Conservation (phyloP, 1,140 invertebrate species). For the Chrysomallon squamiferum region DNA sequence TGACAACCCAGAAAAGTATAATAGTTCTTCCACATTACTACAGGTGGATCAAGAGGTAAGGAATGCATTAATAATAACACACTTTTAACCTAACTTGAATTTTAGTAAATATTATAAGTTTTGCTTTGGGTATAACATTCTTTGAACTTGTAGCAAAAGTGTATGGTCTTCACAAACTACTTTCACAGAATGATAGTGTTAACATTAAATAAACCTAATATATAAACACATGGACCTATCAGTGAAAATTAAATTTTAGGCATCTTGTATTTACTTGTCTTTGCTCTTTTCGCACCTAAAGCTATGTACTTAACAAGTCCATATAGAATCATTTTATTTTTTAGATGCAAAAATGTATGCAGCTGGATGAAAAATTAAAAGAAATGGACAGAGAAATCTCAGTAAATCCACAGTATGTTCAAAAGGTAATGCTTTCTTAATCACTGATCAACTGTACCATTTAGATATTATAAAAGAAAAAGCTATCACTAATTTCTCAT, state of each 20-base stretch:
- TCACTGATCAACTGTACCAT: too few relatives aligned
- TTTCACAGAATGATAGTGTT: background rate
- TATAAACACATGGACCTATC: too few relatives aligned
- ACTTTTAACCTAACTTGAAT: background rate
- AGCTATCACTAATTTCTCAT: background rate
- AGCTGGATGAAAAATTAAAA: slow-evolving; percentile 84
- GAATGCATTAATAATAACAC: background rate
- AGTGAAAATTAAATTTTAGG: too few relatives aligned
- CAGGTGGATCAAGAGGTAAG: slow-evolving; percentile 78
- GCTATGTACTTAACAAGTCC: too few relatives aligned
- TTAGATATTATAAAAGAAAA: background rate
- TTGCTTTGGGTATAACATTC: background rate
- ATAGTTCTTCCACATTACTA: slow-evolving; percentile 84
- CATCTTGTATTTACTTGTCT: too few relatives aligned
- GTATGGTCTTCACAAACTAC: background rate
- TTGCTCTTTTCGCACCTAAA: too few relatives aligned
- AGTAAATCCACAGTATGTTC: slow-evolving; percentile 85
- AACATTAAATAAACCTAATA: background rate
- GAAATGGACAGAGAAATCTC: slow-evolving; percentile 94
- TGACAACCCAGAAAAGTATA: slow-evolving; percentile 95
- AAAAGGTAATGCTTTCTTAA: slow-evolving; percentile 74
- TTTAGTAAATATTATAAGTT: background rate
- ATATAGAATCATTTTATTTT: too few relatives aligned
- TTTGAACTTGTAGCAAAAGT: too few relatives aligned
- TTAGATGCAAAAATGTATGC: slow-evolving; percentile 85